phyloP scores from a whole-genome alignment of 2,113 vertebrate species.

The Campylomormyrus tamandua region DNA sequence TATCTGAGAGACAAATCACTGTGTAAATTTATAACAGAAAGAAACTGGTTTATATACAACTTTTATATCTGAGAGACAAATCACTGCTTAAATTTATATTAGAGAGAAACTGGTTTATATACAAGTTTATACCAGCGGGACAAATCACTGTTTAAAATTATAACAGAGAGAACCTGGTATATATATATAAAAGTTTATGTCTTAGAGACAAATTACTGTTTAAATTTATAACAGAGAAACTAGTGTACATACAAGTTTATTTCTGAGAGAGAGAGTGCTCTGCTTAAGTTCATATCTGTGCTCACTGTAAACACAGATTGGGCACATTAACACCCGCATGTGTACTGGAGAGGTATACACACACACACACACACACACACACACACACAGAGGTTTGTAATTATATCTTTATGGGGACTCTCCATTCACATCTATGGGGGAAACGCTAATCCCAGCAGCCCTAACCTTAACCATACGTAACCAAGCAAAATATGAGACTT shows the following conservation, averaged over 20 bases:
- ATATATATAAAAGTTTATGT: neutral
- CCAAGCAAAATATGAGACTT: too few species aligned
- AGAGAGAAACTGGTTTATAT: constrained; percentile 6
- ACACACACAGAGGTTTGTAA: too few species aligned
- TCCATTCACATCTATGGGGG: too few species aligned
- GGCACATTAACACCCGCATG: neutral
- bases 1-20: neutral
- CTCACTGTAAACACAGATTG: neutral
- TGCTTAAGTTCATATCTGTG: neutral
- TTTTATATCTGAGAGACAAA: neutral
- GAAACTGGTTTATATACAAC: neutral
- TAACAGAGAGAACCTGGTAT: neutral
- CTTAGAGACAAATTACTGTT: neutral
- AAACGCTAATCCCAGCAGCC: too few species aligned
- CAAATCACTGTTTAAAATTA: neutral
- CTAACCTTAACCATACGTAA: too few species aligned
- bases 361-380: neutral
- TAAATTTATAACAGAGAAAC: constrained; percentile 3
- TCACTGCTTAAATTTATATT: neutral
- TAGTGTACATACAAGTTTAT: neutral
- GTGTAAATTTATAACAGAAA: neutral
- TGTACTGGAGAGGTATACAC: neutral
- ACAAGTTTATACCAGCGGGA: neutral
- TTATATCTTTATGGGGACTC: too few species aligned
- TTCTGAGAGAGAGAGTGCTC: neutral